Conservation (phyloP, 2,113 vertebrate genomes). For the Dolichotis patagonum region DNA sequence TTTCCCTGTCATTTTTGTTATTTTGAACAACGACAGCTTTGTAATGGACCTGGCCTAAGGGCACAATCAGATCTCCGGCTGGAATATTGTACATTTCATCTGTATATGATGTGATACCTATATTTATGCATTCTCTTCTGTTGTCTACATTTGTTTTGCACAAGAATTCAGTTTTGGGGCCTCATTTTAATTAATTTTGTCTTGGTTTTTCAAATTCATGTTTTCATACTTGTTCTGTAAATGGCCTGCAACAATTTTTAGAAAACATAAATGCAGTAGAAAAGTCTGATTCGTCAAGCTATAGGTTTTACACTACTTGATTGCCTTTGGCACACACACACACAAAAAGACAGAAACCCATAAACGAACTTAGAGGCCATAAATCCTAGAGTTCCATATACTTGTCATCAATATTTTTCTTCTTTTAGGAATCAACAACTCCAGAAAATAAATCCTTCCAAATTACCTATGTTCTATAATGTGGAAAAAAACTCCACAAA, state of each 20-base stretch:
- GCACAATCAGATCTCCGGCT: not conserved
- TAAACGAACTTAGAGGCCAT: not conserved
- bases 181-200: not conserved
- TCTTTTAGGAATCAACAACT: not conserved
- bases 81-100: not conserved
- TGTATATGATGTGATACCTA: not conserved
- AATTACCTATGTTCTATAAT: not conserved
- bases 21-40: not conserved
- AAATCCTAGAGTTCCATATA: not conserved
- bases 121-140: not conserved
- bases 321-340: not conserved
- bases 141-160: not conserved
- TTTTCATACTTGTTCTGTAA: not conserved
- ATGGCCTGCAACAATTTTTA: not conserved
- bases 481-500: not conserved
- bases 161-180: not conserved
- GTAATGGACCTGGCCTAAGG: not conserved
- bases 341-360: not conserved
- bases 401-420: not conserved
- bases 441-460: not conserved
- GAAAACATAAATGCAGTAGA: constrained; percentile 1
- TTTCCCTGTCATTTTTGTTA: not conserved
- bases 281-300: not conserved
- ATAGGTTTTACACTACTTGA: not conserved
- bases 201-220: not conserved